These are phyloP conservation scores for Aphelenchoides avenae DNA, from an alignment of 1,140 invertebrate species.

Conservation along the genomic window DNA sequence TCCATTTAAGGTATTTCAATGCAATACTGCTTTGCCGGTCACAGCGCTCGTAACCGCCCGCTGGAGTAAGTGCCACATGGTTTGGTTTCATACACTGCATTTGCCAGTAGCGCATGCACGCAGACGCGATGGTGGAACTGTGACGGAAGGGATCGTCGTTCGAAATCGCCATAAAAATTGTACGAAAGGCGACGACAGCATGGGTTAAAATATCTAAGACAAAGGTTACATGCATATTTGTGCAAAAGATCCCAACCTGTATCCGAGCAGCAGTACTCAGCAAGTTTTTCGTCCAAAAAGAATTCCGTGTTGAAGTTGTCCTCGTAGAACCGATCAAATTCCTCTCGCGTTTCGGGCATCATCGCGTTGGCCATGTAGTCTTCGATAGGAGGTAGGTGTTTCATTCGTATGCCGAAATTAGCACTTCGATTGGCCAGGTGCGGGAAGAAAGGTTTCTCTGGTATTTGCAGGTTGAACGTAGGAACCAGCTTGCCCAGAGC, in stretches of 20 bases:
- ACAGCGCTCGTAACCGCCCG: slow-evolving; percentile 3
- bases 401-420: slow-evolving; percentile 6
- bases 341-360: slow-evolving; percentile 12
- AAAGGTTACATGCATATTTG: too few species aligned
- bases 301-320: not conserved
- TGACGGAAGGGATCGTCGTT: not conserved
- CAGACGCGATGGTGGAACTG: too few species aligned
- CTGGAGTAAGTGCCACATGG: slow-evolving; percentile 2
- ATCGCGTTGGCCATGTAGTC: slow-evolving; percentile 18
- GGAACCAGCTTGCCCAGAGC: slow-evolving; percentile 5
- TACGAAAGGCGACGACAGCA: slow-evolving; percentile 4
- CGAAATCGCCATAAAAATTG: too few species aligned
- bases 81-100: not conserved
- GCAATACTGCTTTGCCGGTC: too few species aligned
- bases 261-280: too few species aligned
- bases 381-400: not conserved
- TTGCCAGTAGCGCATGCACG: too few species aligned
- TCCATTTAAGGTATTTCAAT: slow-evolving; percentile 2
- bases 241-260: too few species aligned
- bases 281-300: slow-evolving; percentile 6
- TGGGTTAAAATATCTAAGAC: slow-evolving; percentile 7
- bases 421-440: slow-evolving; percentile 19
- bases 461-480: not conserved
- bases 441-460: slow-evolving; percentile 14
- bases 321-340: slow-evolving; percentile 17